phyloP scores from a whole-genome alignment of 2,888 invertebrate species.

The Gortyna flavago region DNA sequence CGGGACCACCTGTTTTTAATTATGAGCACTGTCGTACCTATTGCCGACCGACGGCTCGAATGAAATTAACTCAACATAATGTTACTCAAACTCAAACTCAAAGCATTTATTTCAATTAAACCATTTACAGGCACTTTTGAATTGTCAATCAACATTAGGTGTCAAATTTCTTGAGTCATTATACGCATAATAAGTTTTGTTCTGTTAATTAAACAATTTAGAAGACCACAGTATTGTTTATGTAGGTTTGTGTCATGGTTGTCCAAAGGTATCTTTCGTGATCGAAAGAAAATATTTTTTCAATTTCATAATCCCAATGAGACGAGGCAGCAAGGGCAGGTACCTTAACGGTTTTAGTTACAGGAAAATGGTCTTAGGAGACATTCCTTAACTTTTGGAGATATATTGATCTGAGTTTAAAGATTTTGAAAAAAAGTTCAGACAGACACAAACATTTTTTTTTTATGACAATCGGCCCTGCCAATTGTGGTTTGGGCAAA shows the following conservation, averaged over 20 bases:
- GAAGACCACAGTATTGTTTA: not conserved
- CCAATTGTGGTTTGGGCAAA: not conserved
- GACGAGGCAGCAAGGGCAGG: not conserved
- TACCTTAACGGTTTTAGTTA: not conserved
- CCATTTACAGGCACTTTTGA: too few relatives aligned
- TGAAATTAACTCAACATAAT: constrained; percentile 65
- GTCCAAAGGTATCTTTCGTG: not conserved
- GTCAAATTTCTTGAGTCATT: constrained; percentile 67
- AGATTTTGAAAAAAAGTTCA: not conserved
- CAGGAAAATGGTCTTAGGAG: not conserved
- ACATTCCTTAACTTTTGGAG: not conserved
- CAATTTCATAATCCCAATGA: not conserved
- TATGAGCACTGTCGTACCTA: constrained; percentile 69
- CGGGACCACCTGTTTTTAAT: constrained; percentile 75
- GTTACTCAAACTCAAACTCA: too few relatives aligned
- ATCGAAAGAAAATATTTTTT: not conserved
- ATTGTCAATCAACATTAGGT: constrained; percentile 63
- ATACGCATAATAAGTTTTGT: constrained; percentile 49
- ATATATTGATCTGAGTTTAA: not conserved
- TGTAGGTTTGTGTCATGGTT: not conserved
- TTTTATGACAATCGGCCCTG: not conserved
- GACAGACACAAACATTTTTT: not conserved
- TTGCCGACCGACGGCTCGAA: constrained; percentile 60
- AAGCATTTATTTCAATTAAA: too few relatives aligned
- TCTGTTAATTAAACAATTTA: constrained; percentile 41